Percentiles rank a stretch among this genome's conserved stretches.
These are phyloP conservation scores for Willowsia nigromaculata DNA, from an alignment of 2,888 invertebrate species.

Conservation along the genomic window DNA sequence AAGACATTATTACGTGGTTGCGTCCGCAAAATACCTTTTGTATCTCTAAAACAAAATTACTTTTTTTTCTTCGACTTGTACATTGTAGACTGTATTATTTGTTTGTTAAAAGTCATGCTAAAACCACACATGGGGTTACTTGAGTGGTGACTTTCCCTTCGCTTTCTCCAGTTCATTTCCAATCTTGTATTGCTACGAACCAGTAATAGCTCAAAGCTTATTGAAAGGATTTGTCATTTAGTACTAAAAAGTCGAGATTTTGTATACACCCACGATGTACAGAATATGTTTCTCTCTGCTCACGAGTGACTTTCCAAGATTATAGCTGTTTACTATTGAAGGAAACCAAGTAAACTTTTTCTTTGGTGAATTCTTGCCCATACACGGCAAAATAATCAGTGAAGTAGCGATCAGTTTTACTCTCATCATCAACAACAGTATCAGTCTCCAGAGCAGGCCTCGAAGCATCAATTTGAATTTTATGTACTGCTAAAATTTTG, in stretches of 20 bases:
- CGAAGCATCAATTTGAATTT: not conserved
- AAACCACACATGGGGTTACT: conserved; percentile 55
- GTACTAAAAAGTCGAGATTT: not conserved
- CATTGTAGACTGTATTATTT: conserved; percentile 60
- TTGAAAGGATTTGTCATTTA: conserved; percentile 61
- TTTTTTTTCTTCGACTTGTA: conserved; percentile 43
- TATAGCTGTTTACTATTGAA: not conserved
- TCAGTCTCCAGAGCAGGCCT: not conserved
- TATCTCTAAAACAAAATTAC: conserved; percentile 58
- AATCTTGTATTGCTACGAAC: not conserved
- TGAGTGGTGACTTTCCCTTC: conserved; percentile 58
- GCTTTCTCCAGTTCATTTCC: not conserved
- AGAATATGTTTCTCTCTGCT: not conserved
- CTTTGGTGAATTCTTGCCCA: too few relatives aligned
- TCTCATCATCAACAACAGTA: too few relatives aligned
- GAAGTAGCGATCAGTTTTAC: too few relatives aligned
- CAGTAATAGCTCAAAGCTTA: not conserved
- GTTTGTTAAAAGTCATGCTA: conserved; percentile 61
- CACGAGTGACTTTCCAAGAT: conserved; percentile 19
- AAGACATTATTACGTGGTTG: conserved; percentile 17
- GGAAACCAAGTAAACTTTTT: not conserved
- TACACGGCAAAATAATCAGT: too few relatives aligned
- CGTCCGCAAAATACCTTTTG: conserved; percentile 39
- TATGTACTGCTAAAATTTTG: too few relatives aligned
- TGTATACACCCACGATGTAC: not conserved